Evolutionary conservation across 2,797 vertebrate genomes (phyloP), one percentile per base, ranked within the genome.

Genomic region (Capromys pilorides): DNA sequence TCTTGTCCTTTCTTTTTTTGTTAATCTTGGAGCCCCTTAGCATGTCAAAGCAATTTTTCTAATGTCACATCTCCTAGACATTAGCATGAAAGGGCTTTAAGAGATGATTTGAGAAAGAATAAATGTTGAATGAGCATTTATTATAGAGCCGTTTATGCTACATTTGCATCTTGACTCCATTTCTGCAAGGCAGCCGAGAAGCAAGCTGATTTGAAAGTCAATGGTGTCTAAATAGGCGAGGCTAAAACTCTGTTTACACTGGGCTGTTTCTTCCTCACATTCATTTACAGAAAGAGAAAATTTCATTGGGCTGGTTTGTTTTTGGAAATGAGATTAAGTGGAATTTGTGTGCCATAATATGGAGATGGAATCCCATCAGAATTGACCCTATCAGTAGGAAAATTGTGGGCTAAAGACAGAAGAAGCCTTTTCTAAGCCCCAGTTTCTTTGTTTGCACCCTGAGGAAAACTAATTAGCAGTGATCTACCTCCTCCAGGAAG

Each of bases 31-130:
- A 99, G 98, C 98, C 99, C 99, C 99, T 99, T 99, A 99, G 98
- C 99, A 99, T 99, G 99, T 99, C 99, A 99, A 99, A 99, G 99
- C 98, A 99, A 99, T 99, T 99, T 99, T 99, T 99, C 98, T 99
- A 99, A 99, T 99, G 99, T 99, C 99, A 99, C 99, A 99, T 99
- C 99, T 99, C 99, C 98, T 98, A 98, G 98, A 99, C 98, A 99
- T 99, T 99, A 99, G 99, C 99, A 99, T 99, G 99, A 99, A 99
- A 99, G 98, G 98, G 98, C 98, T 99, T 99, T 99, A 99, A 99
- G 99, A 99, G 98, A 99, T 99, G 98, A 99, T 99, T 98, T 98
- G 98, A 98, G 98, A 98, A 98, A 99, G 98, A 99, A 98, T 98
- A 98, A 98, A 98, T 99, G 98, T 99, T 99, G 98, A 99, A 99